Conservation (phyloP, 2,113 vertebrate species). For the Zosterops pallidus region DNA sequence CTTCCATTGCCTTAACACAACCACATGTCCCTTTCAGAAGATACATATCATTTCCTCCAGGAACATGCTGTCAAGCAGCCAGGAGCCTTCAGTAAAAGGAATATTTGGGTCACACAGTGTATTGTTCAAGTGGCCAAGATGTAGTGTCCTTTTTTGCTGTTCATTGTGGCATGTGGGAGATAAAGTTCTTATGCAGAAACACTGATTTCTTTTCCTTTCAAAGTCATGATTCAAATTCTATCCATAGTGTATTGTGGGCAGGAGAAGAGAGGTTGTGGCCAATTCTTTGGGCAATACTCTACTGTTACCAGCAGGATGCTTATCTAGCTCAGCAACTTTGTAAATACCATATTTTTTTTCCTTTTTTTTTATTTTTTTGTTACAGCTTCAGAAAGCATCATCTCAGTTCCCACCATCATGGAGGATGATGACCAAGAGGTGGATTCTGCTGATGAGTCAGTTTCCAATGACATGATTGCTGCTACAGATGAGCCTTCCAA, state of each 20-base stretch:
- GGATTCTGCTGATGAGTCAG: slow-evolving; percentile 92
- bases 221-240: not conserved
- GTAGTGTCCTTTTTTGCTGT: not conserved
- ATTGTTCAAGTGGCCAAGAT: not conserved
- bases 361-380: not conserved
- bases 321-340: not conserved
- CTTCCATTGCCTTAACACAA: not conserved
- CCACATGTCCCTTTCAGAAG: not conserved
- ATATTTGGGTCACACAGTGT: not conserved
- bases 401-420: slow-evolving; percentile 82
- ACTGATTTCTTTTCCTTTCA: not conserved
- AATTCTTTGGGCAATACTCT: not conserved
- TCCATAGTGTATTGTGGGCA: not conserved
- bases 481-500: slow-evolving; percentile 87
- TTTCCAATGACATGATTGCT: slow-evolving; percentile 86
- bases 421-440: slow-evolving; percentile 94
- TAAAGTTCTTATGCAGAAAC: not conserved
- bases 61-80: not conserved
- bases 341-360: not conserved
- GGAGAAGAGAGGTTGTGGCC: not conserved
- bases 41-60: slow-evolving; percentile 13
- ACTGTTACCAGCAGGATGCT: not conserved
- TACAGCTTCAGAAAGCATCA: slow-evolving; percentile 86
- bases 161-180: not conserved
- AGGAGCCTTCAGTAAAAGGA: not conserved